A percentile compares a stretch with the other conserved stretches of the same genome.
These are phyloP conservation scores for Xanthorhoe spadicearia DNA, from an alignment of 2,888 invertebrate species.

Conservation along the genomic window DNA sequence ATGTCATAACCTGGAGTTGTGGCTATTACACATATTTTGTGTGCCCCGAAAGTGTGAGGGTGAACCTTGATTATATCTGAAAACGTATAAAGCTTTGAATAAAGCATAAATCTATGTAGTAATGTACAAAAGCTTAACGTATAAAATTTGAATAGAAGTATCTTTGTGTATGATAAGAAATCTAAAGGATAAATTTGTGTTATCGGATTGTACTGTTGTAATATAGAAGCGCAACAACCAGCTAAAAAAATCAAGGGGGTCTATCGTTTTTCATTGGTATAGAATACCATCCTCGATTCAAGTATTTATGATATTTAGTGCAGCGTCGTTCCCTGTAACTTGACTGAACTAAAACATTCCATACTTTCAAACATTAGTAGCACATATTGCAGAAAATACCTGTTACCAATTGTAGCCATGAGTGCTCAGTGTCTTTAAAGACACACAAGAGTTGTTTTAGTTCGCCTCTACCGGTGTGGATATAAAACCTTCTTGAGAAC, in stretches of 20 bases:
- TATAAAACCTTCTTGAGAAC: not conserved
- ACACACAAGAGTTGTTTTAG: too few species aligned
- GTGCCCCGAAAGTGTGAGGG: constrained; percentile 8
- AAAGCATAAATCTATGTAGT: not conserved
- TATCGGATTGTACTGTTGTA: not conserved
- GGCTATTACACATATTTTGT: constrained; percentile 15
- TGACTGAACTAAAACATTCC: too few species aligned
- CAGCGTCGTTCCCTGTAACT: too few species aligned
- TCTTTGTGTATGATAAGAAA: too few species aligned
- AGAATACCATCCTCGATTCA: too few species aligned
- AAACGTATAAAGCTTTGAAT: not conserved
- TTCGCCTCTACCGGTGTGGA: not conserved
- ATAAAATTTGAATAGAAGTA: not conserved
- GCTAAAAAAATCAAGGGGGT: too few species aligned
- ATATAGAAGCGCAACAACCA: not conserved
- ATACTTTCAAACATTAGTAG: too few species aligned
- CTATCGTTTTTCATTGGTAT: too few species aligned
- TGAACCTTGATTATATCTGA: not conserved
- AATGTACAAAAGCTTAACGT: not conserved
- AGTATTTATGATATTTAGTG: too few species aligned
- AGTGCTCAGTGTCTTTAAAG: not conserved
- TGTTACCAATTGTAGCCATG: not conserved
- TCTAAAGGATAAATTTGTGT: too few species aligned
- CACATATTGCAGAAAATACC: not conserved
- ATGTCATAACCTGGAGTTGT: constrained; percentile 15